A percentile compares a stretch with the other conserved stretches of the same genome.
These are phyloP conservation scores for Pandemis cinnamomeana DNA, from an alignment of 2,888 invertebrate species.

Conservation along the genomic window DNA sequence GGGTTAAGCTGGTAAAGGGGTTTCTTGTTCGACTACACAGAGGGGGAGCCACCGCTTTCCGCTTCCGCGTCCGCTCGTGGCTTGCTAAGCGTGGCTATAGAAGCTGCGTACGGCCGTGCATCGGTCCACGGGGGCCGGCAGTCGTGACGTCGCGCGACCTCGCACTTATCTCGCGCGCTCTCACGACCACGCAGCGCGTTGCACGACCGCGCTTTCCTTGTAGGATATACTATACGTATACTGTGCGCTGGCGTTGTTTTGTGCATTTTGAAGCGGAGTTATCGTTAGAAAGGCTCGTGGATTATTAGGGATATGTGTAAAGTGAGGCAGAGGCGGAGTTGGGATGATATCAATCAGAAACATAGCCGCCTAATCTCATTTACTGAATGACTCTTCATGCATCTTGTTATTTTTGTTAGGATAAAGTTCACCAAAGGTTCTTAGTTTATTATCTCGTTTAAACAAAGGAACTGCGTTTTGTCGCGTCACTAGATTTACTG, in stretches of 20 bases:
- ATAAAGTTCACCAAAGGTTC: too few species aligned
- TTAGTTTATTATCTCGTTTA: too few species aligned
- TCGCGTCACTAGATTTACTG: too few species aligned
- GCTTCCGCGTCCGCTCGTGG: background rate
- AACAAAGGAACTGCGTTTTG: too few species aligned
- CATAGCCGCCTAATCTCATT: too few species aligned
- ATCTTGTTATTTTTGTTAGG: too few species aligned
- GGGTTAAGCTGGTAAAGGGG: too few species aligned
- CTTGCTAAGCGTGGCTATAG: background rate
- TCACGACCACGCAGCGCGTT: conserved; percentile 77
- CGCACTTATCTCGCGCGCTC: conserved; percentile 78
- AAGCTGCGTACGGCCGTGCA: conserved; percentile 40
- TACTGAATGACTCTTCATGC: too few species aligned
- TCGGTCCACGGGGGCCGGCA: conserved; percentile 54
- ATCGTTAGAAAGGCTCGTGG: conserved; percentile 3
- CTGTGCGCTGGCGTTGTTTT: background rate
- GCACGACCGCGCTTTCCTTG: conserved; percentile 65
- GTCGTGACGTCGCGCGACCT: conserved; percentile 76
- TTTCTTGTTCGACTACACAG: too few species aligned
- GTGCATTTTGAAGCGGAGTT: background rate
- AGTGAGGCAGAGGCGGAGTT: background rate
- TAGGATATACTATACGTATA: conserved; percentile 1
- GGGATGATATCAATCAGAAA: background rate
- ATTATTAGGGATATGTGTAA: background rate
- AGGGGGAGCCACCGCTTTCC: too few species aligned